Conservation (phyloP, 2,888 invertebrate species). For the Drosophila recens region DNA sequence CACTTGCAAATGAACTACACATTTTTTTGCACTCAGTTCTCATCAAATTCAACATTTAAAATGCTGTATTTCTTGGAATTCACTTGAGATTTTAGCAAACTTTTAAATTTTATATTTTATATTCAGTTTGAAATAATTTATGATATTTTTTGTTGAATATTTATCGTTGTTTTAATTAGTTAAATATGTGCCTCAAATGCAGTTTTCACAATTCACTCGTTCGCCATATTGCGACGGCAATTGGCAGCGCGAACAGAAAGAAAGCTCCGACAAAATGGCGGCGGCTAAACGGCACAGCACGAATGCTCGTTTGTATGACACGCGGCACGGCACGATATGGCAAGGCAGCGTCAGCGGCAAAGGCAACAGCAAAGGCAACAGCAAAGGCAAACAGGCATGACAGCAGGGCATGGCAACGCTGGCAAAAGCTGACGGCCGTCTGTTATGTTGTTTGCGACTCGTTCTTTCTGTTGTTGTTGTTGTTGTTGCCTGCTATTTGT, state of each 20-base stretch:
- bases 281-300: conserved; percentile 58
- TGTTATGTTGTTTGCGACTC: conserved; percentile 55
- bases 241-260: conserved; percentile 53
- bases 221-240: conserved; percentile 75
- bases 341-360: conserved; percentile 29
- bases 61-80: neutral
- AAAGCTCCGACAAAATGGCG: conserved; percentile 71
- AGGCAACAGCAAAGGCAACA: conserved; percentile 24
- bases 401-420: conserved; percentile 64
- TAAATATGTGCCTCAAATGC: conserved; percentile 1
- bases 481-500: conserved; percentile 53
- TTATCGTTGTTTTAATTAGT: neutral
- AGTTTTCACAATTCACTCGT: conserved; percentile 32
- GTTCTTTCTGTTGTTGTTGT: conserved; percentile 25
- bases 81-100: too few species aligned
- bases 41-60: neutral
- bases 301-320: conserved; percentile 25
- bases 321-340: conserved; percentile 47
- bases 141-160: neutral
- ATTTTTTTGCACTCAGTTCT: neutral
- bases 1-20: neutral
- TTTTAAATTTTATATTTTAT: neutral
- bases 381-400: conserved; percentile 48
- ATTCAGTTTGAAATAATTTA: neutral
- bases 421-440: conserved; percentile 60